Conservation (phyloP, 1,140 invertebrate species). For the Eciton burchellii region DNA sequence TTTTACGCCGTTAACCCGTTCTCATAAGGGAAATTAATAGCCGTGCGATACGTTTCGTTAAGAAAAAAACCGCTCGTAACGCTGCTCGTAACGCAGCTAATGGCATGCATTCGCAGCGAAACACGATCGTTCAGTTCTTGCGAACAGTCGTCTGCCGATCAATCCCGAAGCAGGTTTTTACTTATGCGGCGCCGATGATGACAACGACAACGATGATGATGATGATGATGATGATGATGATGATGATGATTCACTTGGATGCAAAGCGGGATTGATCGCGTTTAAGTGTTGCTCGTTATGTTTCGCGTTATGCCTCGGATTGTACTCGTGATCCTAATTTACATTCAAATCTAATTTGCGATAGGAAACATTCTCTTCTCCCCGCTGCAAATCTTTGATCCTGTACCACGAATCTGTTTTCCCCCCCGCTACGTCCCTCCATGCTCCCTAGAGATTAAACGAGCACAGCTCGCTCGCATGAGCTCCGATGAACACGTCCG, state of each 20-base stretch:
- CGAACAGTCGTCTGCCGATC: neutral
- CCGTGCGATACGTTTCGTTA: neutral
- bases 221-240: conserved; percentile 14
- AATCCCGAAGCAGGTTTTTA: conserved; percentile 19
- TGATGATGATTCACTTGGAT: no score
- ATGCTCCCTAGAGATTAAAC: neutral
- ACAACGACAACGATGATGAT: neutral
- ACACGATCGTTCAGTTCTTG: conserved; percentile 1
- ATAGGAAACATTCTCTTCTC: no score
- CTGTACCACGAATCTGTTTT: neutral
- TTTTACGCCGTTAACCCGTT: neutral
- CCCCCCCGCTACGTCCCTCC: neutral
- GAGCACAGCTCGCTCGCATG: no score
- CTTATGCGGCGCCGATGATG: neutral
- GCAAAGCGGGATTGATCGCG: neutral
- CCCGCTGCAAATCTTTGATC: no score
- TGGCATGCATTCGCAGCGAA: neutral
- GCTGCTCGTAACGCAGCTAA: neutral
- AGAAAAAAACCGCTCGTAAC: conserved; percentile 2
- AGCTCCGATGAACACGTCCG: no score
- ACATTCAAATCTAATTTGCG: no score
- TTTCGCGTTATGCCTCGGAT: neutral
- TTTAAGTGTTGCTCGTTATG: neutral
- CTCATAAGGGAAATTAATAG: conserved; percentile 25
- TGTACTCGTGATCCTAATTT: no score